Conservation (phyloP, 2,888 invertebrate species). For the Siphonodentalium dalli region DNA sequence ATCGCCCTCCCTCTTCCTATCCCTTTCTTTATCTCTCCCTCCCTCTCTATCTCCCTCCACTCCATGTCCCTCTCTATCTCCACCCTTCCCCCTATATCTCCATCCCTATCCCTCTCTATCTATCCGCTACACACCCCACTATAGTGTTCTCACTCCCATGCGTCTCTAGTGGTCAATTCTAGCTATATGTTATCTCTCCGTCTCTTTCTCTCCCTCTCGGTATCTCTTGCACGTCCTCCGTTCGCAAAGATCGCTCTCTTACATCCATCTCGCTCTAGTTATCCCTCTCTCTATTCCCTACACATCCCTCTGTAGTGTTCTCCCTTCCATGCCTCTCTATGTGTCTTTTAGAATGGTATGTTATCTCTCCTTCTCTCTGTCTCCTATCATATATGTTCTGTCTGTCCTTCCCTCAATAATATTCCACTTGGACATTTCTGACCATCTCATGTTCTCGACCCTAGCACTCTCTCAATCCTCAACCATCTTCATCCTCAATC, state of each 20-base stretch:
- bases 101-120: constrained; percentile 1
- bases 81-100: constrained; percentile 1
- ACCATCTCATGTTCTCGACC: too few species aligned
- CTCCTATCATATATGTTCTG: too few species aligned
- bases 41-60: not conserved
- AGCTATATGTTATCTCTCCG: not conserved
- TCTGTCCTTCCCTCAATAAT: too few species aligned
- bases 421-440: too few species aligned
- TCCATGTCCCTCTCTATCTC: not conserved
- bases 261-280: not conserved
- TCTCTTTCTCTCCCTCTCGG: not conserved
- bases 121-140: not conserved
- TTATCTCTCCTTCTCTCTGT: too few species aligned
- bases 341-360: too few species aligned
- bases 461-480: too few species aligned
- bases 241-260: constrained; percentile 3
- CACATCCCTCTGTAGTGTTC: not conserved
- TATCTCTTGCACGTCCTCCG: not conserved
- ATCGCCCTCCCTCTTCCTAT: not conserved
- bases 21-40: not conserved
- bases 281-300: not conserved
- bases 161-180: not conserved
- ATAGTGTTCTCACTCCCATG: not conserved
- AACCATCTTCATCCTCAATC: too few species aligned
- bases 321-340: too few species aligned